Base-by-base conservation (phyloP, 2,797 vertebrate genomes). In the Intellagama lesueurii region DNA sequence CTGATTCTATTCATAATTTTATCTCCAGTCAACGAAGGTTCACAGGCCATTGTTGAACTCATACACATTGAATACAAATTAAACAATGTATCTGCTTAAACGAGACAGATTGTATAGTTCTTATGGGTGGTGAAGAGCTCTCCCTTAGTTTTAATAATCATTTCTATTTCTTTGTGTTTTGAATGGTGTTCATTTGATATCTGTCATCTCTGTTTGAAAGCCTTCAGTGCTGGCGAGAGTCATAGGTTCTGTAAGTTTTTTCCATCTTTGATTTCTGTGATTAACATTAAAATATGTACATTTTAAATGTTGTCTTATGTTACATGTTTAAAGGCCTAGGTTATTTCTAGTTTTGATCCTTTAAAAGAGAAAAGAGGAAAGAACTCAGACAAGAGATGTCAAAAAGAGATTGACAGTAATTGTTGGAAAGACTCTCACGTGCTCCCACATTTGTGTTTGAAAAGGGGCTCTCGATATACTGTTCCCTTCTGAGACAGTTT, bases 401-500 rank as follows among this genome's bases (percentile, higher is more conserved):
- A 85, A 52, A 88, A 73, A 77, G 40, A 87, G 80, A 80, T 44
- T 87, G 77, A 72, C 66, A 83, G 64, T 28, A 28, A 6, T 72
- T 24, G 44, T 7, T 9, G 75, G 28, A 47, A 85, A 78, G 26
- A 24, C 30, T 89, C 66, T 88, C 73, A 14, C 22, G 49, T 0
- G 69, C 85, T 91, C n/a, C 93, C 28, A 11, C 87, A 90, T 81
- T 81, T 92, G 64, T 3, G 91, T 89, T 92, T 90, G 86, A 94
- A 94, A 91, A 9, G 3, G 92, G n/a, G 60, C 60, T 64, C 30
- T 70, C 91, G 40, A 32, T 75, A 22, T 79, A 44, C 47, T 60
- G 73, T 89, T 93, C n/a, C 64, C 92, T 88, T 40, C 81, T 91
- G 72, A 91, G 69, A 75, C 91, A 83, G 79, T 92, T 92, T 93